A percentile compares a stretch with the other conserved stretches of the same genome.
Conservation (phyloP, 2,888 invertebrate species). For the Lasioglossum malachurum region DNA sequence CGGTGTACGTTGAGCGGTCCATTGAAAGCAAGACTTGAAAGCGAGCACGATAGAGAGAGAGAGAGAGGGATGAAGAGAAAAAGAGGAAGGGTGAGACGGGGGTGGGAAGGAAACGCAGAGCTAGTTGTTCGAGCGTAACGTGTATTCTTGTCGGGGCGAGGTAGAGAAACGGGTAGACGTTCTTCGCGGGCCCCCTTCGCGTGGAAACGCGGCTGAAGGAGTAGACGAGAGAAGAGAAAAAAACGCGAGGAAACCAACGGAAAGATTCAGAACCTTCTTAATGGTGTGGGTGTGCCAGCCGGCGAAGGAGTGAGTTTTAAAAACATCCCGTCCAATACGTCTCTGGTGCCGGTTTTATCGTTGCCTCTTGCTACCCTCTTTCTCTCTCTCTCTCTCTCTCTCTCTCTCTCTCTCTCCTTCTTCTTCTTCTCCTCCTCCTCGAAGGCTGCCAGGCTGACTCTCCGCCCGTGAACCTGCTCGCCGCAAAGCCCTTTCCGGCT, state of each 20-base stretch:
- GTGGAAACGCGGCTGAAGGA: conserved; percentile 19
- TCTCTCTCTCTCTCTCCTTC: conserved; percentile 8
- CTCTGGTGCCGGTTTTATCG: conserved; percentile 71
- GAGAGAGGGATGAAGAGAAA: conserved; percentile 19
- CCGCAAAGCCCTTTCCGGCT: conserved; percentile 48
- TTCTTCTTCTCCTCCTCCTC: background rate
- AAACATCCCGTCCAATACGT: conserved; percentile 69
- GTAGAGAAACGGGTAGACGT: conserved; percentile 57
- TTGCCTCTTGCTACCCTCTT: conserved; percentile 45
- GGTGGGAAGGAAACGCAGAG: conserved; percentile 34
- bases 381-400: conserved; percentile 8
- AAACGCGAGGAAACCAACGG: conserved; percentile 15
- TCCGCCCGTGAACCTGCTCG: conserved; percentile 48
- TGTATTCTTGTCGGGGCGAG: conserved; percentile 77
- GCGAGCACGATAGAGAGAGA: conserved; percentile 7
- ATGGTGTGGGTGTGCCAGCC: conserved; percentile 72
- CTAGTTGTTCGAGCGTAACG: conserved; percentile 79
- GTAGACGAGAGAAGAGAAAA: conserved; percentile 13
- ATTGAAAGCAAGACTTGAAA: conserved; percentile 37
- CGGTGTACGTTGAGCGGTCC: conserved; percentile 43
- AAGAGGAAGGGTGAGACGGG: conserved; percentile 21
- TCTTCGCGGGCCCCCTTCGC: background rate
- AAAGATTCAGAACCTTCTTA: conserved; percentile 62
- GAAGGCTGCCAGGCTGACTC: conserved; percentile 29
- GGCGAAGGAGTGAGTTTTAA: conserved; percentile 73